Conservation (phyloP, 2,888 invertebrate species). For the Protophormia terraenovae region DNA sequence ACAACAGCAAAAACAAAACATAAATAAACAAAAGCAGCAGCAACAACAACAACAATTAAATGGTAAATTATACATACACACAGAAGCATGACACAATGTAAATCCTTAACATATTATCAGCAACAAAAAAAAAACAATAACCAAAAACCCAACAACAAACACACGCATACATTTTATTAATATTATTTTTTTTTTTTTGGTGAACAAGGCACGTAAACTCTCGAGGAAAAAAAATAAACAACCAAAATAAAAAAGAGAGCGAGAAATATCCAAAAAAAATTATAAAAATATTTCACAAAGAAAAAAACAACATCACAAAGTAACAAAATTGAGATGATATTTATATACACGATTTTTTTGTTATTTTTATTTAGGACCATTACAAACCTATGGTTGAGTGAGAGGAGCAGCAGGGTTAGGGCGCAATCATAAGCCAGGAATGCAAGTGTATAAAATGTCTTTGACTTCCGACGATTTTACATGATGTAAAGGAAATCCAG, state of each 20-base stretch:
- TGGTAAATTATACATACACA: conserved; percentile 51
- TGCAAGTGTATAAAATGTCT: conserved; percentile 60
- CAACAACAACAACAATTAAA: conserved; percentile 29
- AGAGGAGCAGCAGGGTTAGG: not conserved
- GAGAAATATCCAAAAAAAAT: not conserved
- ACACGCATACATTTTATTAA: not conserved
- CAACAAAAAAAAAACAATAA: conserved; percentile 9
- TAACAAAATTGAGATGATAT: conserved; percentile 51
- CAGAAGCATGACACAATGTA: conserved; percentile 52
- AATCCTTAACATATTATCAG: conserved; percentile 51
- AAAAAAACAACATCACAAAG: conserved; percentile 30
- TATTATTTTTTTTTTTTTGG: too few relatives aligned
- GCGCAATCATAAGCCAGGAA: conserved; percentile 26
- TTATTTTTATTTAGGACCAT: not conserved
- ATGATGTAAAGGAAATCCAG: conserved; percentile 49
- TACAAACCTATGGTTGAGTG: not conserved
- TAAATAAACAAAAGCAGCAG: not conserved
- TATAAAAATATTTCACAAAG: not conserved
- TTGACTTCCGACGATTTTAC: conserved; percentile 60
- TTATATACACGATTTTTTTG: not conserved
- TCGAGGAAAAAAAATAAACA: not conserved
- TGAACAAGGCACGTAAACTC: conserved; percentile 37
- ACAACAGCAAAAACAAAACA: conserved; percentile 1
- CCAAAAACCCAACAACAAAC: not conserved
- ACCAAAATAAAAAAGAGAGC: not conserved